These are phyloP conservation scores for Drosophila gunungcola DNA, from an alignment of 1,140 invertebrate species.

Conservation along the genomic window DNA sequence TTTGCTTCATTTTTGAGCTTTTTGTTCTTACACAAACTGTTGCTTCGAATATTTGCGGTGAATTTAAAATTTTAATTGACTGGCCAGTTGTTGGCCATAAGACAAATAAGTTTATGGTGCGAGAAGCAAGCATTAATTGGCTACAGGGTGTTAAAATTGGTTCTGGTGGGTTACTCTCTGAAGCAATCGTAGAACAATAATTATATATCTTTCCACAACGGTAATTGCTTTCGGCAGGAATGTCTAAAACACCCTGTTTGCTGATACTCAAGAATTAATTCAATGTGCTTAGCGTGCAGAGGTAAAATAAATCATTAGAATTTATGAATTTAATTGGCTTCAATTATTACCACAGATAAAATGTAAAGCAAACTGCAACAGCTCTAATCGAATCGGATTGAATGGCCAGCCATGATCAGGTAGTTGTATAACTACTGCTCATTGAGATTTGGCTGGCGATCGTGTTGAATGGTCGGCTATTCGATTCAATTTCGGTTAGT, in stretches of 20 bases:
- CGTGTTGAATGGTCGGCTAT: constrained; percentile 47
- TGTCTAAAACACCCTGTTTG: constrained; percentile 52
- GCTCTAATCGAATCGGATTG: constrained; percentile 41
- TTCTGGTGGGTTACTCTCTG: neutral
- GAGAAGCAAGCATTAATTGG: constrained; percentile 25
- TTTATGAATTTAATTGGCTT: constrained; percentile 81
- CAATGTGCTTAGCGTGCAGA: constrained; percentile 60
- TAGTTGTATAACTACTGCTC: constrained; percentile 11
- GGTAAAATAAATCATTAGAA: constrained; percentile 81
- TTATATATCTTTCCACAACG: neutral
- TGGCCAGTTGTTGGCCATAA: constrained; percentile 29
- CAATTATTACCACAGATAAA: constrained; percentile 76
- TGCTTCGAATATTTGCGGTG: constrained; percentile 74
- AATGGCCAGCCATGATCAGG: constrained; percentile 41
- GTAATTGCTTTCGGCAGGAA: constrained; percentile 1
- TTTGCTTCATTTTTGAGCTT: constrained; percentile 19
- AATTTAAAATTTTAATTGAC: constrained; percentile 67
- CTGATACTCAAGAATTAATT: constrained; percentile 55
- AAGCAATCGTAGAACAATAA: too few species aligned
- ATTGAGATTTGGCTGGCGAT: constrained; percentile 27
- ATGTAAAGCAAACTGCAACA: constrained; percentile 50
- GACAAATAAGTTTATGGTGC: constrained; percentile 43
- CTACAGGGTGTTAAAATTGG: constrained; percentile 36
- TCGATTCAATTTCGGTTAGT: constrained; percentile 59
- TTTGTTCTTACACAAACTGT: constrained; percentile 74